Evolutionary conservation across 1,140 invertebrate species (phyloP).

Genomic region (Acromyrmex heyeri): DNA sequence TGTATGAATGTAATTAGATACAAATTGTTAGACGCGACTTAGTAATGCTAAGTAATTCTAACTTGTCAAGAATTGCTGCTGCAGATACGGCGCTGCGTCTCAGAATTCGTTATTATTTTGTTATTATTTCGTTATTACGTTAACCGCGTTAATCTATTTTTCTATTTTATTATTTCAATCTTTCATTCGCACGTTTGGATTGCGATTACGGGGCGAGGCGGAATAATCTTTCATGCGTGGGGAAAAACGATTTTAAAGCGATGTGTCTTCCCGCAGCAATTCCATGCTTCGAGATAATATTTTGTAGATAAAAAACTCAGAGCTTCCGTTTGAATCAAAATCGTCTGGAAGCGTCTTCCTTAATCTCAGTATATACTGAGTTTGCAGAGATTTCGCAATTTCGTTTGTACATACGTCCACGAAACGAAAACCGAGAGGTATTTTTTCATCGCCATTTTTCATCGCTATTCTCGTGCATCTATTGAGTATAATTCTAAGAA

Average conservation of each 20-base stretch:
- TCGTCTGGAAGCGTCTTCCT: slow-evolving; percentile 83
- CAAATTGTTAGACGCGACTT: slow-evolving; percentile 64
- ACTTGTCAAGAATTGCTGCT: slow-evolving; percentile 68
- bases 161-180: background rate
- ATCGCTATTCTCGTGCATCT: background rate
- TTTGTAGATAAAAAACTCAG: slow-evolving; percentile 67
- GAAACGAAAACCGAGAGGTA: background rate
- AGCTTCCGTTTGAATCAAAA: slow-evolving; percentile 80
- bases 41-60: slow-evolving; percentile 68
- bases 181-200: background rate
- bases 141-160: slow-evolving; percentile 4
- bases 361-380: slow-evolving; percentile 57
- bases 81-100: slow-evolving; percentile 50
- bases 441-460: slow-evolving; percentile 32
- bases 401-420: slow-evolving; percentile 45
- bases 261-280: slow-evolving; percentile 72
- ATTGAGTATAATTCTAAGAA: background rate
- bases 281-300: slow-evolving; percentile 66
- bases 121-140: background rate
- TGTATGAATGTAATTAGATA: slow-evolving; percentile 65
- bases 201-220: background rate
- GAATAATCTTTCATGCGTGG: background rate
- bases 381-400: slow-evolving; percentile 51
- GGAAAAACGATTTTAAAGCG: background rate
- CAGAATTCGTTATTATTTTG: slow-evolving; percentile 4